Base-by-base conservation (phyloP, 2,797 vertebrate species). In the Crenichthys baileyi region DNA sequence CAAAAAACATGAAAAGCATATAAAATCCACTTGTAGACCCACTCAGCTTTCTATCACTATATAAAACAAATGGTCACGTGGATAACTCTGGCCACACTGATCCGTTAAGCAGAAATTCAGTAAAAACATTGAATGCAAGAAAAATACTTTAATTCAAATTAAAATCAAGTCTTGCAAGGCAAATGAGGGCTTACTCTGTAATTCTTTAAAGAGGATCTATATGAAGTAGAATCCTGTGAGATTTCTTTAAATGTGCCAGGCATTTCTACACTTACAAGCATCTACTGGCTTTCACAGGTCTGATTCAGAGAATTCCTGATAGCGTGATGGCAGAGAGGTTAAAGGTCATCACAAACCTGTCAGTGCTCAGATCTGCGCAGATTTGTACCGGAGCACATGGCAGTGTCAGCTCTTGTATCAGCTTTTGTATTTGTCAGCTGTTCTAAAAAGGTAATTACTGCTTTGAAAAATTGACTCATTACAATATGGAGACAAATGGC, bases 261-360 rank as follows among this genome's bases (percentile, higher is more conserved):
- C 60, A 22, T 58, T 53, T 36, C 16, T 50, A 68, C 60, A 63
- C 75, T 78, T 29, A 70, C 68, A 31, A 0, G 90, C 88, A 76
- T 51, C 15, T 29, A 29, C 70, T 71, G 89, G 91, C 93, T 90
- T 94, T 91, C 89, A 65, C 81, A 87, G 82, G 80, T 90, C 90
- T 88, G 87, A 95, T 93, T 92, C 94, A 94, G 88, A 83, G 90
- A 94, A 95, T 95, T 94, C 83, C 94, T 93, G 91, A 85, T 83
- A 82, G 90, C 93, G 85, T 94, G 94, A 92, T 87, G 89, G 89
- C 88, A 56, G 86, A 1, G 80, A 90, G 91, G 93, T 91, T 68
- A 89, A 86, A 92, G 94, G 92, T 93, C 93, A 91, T 88, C 80
- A 67, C 51, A 74, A 93, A 87, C 90, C 86, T 53, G 82, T 85